These are phyloP conservation scores for Catajapyx aquilonaris DNA, from an alignment of 1,140 invertebrate genomes.

Conservation along the genomic window DNA sequence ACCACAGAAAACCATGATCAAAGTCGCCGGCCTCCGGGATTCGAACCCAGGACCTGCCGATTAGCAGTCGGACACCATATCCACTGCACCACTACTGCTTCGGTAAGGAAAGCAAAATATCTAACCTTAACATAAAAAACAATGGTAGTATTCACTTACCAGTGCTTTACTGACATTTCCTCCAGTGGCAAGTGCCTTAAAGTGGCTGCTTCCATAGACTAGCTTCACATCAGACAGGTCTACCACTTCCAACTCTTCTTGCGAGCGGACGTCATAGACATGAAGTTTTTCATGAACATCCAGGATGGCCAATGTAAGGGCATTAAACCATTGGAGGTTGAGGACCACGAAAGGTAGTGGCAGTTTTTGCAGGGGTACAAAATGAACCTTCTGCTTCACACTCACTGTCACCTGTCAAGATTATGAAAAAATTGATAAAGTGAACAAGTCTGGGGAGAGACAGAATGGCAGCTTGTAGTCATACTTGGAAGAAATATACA, in stretches of 20 bases:
- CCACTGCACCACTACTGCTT: too few relatives aligned
- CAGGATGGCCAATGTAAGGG: conserved; percentile 59
- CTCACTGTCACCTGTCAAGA: conserved; percentile 11
- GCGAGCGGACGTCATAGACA: conserved; percentile 68
- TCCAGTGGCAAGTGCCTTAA: conserved; percentile 60
- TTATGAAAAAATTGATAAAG: conserved; percentile 3
- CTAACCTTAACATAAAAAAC: not conserved
- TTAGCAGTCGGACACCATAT: too few relatives aligned
- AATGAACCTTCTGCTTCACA: conserved; percentile 27
- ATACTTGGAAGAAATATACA: conserved; percentile 63
- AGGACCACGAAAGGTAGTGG: conserved; percentile 41
- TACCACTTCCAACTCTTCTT: conserved; percentile 59
- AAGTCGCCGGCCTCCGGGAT: too few relatives aligned
- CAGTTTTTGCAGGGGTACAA: conserved; percentile 42
- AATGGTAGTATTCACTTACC: conserved; percentile 18
- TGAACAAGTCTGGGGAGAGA: not conserved
- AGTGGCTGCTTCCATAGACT: conserved; percentile 79
- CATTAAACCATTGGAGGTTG: conserved; percentile 71
- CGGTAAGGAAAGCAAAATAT: conserved; percentile 1
- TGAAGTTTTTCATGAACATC: conserved; percentile 70
- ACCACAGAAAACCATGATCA: too few relatives aligned
- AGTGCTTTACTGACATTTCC: conserved; percentile 56
- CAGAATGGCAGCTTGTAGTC: too few relatives aligned
- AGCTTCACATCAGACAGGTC: conserved; percentile 66
- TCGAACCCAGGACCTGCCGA: too few relatives aligned